Evolutionary conservation across 35 echinoderm and acorn worm genomes (phyloP).

Genomic region (Heliocidaris erythrogramma): DNA sequence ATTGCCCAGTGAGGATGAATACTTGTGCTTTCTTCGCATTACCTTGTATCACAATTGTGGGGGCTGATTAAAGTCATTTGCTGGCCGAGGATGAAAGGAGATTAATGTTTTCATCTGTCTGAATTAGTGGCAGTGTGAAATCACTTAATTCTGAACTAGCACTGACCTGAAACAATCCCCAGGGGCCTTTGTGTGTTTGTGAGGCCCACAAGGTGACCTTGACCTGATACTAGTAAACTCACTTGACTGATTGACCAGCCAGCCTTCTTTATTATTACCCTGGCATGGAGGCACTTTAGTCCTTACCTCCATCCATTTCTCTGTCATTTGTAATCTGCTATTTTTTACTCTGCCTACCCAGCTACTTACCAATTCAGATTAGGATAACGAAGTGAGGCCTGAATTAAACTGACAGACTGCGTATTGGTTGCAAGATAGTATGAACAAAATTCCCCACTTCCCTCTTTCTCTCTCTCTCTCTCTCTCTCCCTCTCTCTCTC

Average conservation of each 20-base stretch:
- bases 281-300: neutral
- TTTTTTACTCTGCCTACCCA: neutral
- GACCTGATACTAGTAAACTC: conserved; percentile 6
- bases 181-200: neutral
- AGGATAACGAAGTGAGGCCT: conserved; percentile 8
- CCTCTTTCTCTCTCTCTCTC: neutral
- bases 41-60: neutral
- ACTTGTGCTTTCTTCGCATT: neutral
- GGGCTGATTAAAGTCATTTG: neutral
- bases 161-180: neutral
- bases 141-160: neutral
- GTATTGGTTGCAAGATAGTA: neutral
- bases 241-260: neutral
- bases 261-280: neutral
- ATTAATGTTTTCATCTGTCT: neutral
- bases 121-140: neutral
- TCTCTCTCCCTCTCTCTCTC: neutral
- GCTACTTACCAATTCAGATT: neutral
- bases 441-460: neutral
- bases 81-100: neutral
- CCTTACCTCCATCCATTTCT: neutral
- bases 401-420: neutral
- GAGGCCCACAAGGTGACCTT: neutral
- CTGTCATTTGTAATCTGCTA: neutral
- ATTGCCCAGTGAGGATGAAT: no score